These are phyloP conservation scores for Alca torda DNA, from an alignment of 2,797 vertebrate genomes.

Conservation along the genomic window DNA sequence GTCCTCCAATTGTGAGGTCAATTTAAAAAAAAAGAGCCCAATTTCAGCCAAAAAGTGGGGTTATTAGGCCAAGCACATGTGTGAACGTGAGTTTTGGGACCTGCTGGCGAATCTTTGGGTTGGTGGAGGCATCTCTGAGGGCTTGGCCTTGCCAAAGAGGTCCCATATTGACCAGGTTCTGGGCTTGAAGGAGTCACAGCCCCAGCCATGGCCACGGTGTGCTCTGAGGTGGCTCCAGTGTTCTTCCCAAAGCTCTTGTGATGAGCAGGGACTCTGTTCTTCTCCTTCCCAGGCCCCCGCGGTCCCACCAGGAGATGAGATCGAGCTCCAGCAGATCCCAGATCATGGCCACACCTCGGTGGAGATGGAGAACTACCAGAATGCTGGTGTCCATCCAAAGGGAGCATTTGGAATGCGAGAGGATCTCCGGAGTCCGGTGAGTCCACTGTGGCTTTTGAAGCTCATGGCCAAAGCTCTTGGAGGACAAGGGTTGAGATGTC, in stretches of 20 bases:
- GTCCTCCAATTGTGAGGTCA: too few species aligned
- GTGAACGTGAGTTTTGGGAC: not conserved
- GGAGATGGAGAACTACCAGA: not conserved
- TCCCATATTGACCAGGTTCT: not conserved
- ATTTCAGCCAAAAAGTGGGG: too few species aligned
- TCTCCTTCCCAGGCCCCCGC: not conserved
- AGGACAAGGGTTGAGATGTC: not conserved
- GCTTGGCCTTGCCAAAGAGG: too few species aligned
- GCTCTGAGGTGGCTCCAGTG: not conserved
- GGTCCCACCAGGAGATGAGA: not conserved
- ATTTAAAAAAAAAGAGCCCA: too few species aligned
- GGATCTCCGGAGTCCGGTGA: not conserved
- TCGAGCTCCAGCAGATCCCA: not conserved
- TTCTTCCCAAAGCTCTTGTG: not conserved
- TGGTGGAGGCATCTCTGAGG: not conserved
- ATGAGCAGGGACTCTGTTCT: not conserved
- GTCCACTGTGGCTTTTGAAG: not conserved
- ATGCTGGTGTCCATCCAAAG: rapidly evolving
- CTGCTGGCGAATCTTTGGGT: not conserved
- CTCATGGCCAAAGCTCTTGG: not conserved
- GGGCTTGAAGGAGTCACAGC: not conserved
- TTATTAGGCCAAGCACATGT: not conserved
- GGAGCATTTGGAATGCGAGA: rapidly evolving
- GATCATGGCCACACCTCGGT: rapidly evolving
- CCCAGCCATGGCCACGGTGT: too few species aligned